Base-by-base conservation (phyloP, 2,797 vertebrate genomes). In the Pipistrellus pygmaeus region DNA sequence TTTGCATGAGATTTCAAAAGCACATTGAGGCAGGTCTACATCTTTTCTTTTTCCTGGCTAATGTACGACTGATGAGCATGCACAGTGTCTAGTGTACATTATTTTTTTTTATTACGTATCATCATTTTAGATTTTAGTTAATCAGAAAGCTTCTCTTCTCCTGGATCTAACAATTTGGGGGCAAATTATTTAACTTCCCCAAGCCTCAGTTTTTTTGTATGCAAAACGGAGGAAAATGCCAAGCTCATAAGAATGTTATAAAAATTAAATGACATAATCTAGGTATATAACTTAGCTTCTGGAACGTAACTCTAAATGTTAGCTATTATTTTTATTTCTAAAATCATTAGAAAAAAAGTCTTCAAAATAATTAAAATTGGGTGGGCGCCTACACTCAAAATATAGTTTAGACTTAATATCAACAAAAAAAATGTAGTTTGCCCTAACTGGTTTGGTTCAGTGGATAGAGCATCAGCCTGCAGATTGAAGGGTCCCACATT, bases 271-370 rank as follows among this genome's bases (percentile, higher is more conserved):
- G 25, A 35, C 14, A 51, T 62, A n/a, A 66, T 46, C 15, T 72
- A 23, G 44, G 14, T 18, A 48, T 0, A 66, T 14, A 32, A 75
- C 76, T 85, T 78, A 72, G 32, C 64, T 80, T 69, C 64, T 41
- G 12, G 15, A 71, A 38, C 4, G 44, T 46, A 85, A 35, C 14
- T 84, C 30, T 69, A 72, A 82, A 53, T 75, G 5, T 72, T 55
- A 92, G 25, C 25, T 80, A 41, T 55, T 51, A 85, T 11, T 82
- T 48, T 85, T 78, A 75, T 83, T 92, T 78, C 30, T 30, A 69
- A 66, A 86, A 91, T 30, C 55, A 7, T 72, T n/a, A 94, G 48
- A 8, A 30, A 85, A 85, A 64, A 57, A 80, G 32, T 51, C 62
- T 3, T 71, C 66, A 87, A 66, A 1, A 75, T 27, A 73, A 53